Conservation (phyloP, 2,888 invertebrate genomes). For the Netelia virgata region DNA sequence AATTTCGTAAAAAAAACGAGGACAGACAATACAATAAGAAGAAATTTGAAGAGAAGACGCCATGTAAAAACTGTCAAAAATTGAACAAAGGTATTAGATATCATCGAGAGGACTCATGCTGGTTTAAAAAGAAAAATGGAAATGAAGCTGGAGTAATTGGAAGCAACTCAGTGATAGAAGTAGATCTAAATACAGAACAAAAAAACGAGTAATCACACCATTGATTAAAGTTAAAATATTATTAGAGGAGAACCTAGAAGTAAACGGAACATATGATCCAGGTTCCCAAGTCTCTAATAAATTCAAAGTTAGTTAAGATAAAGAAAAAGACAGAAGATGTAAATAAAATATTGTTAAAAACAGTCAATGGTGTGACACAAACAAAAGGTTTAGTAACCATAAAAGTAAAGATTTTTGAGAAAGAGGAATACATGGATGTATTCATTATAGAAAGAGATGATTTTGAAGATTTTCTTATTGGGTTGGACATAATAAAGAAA, state of each 20-base stretch:
- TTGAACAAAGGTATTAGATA: conserved; percentile 8
- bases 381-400: conserved; percentile 68
- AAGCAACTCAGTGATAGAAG: conserved; percentile 66
- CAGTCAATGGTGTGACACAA: conserved; percentile 56
- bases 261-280: conserved; percentile 69
- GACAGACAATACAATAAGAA: neutral
- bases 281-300: conserved; percentile 70
- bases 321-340: conserved; percentile 59
- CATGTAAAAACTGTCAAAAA: neutral
- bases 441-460: conserved; percentile 66
- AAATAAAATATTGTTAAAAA: conserved; percentile 57
- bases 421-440: conserved; percentile 66
- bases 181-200: conserved; percentile 61
- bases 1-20: neutral
- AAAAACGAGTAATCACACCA: conserved; percentile 63
- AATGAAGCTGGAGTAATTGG: conserved; percentile 55
- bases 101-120: conserved; percentile 70
- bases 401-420: conserved; percentile 69
- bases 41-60: neutral
- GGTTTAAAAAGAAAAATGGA: conserved; percentile 63
- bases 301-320: conserved; percentile 67
- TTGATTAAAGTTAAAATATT: conserved; percentile 55
- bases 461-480: conserved; percentile 67
- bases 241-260: conserved; percentile 64
- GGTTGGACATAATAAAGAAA: conserved; percentile 58